phyloP scores from a whole-genome alignment of 92 coral and sea anemone species.

The Parazoanthus swiftii region DNA sequence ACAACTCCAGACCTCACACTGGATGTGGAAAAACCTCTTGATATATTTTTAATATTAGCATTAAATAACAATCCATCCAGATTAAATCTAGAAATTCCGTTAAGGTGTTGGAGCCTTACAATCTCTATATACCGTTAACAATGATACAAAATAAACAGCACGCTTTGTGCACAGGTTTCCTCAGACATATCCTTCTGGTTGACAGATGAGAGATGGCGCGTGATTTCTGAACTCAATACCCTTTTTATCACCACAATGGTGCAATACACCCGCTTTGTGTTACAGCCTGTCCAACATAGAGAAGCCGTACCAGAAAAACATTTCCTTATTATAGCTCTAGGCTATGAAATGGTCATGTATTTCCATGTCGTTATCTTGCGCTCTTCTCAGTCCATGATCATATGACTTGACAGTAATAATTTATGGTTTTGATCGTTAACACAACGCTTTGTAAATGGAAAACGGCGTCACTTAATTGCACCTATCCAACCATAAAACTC shows the following conservation, averaged over 20 bases:
- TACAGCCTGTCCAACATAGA: constrained; percentile 23
- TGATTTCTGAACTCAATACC: constrained; percentile 24
- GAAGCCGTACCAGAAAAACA: constrained; percentile 13
- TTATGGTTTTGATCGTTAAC: constrained; percentile 23
- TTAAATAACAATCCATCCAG: constrained; percentile 31
- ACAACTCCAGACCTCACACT: constrained; percentile 35
- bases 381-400: background rate
- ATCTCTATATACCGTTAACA: background rate
- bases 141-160: background rate
- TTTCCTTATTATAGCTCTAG: constrained; percentile 18
- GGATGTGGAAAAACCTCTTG: background rate
- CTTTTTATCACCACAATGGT: constrained; percentile 3
- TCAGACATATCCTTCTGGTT: constrained; percentile 18
- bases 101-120: background rate
- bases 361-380: constrained; percentile 33
- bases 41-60: constrained; percentile 40
- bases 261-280: constrained; percentile 14
- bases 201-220: constrained; percentile 5
- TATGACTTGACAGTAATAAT: constrained; percentile 26
- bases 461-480: background rate
- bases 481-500: background rate
- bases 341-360: background rate
- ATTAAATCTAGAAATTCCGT: background rate
- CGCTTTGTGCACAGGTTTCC: constrained; percentile 7
- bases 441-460: background rate